These are phyloP conservation scores for Blennius ocellaris DNA, from an alignment of 2,113 vertebrate species.

Conservation along the genomic window DNA sequence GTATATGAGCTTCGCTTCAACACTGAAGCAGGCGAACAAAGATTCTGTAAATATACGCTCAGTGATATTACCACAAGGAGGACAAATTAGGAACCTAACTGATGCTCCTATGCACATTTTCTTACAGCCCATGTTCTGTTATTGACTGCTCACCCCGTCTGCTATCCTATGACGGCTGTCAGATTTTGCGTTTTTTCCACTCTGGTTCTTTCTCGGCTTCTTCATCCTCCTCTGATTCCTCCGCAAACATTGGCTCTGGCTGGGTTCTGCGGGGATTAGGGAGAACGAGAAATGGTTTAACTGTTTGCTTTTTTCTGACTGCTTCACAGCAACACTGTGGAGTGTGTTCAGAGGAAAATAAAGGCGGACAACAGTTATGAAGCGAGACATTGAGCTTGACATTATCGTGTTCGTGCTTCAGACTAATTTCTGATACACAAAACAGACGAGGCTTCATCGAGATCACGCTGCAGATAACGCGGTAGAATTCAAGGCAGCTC, in stretches of 20 bases:
- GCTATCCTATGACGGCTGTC: conserved; percentile 59
- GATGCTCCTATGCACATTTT: conserved; percentile 19
- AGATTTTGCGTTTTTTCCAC: conserved; percentile 99
- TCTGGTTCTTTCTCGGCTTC: conserved; percentile 92
- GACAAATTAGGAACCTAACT: conserved; percentile 16
- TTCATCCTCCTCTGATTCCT: conserved; percentile 93
- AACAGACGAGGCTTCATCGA: background rate
- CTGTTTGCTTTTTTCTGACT: conserved; percentile 1
- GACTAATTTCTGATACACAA: background rate
- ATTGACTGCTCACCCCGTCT: background rate
- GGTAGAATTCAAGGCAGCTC: too few species aligned
- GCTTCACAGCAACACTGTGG: conserved; percentile 4
- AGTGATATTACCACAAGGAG: conserved; percentile 6
- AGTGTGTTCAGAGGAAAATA: conserved; percentile 12
- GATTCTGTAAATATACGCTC: background rate
- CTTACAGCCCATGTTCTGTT: conserved; percentile 18
- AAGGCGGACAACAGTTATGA: conserved; percentile 38
- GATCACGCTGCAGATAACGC: background rate
- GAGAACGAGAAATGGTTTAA: conserved; percentile 25
- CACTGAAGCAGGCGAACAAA: conserved; percentile 20
- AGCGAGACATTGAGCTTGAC: conserved; percentile 23
- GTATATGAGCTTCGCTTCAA: conserved; percentile 11
- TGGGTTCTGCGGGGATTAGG: conserved; percentile 88
- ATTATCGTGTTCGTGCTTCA: background rate
- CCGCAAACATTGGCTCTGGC: conserved; percentile 92